Conservation (phyloP, 2,888 invertebrate species). For the Calameuta pallipes region DNA sequence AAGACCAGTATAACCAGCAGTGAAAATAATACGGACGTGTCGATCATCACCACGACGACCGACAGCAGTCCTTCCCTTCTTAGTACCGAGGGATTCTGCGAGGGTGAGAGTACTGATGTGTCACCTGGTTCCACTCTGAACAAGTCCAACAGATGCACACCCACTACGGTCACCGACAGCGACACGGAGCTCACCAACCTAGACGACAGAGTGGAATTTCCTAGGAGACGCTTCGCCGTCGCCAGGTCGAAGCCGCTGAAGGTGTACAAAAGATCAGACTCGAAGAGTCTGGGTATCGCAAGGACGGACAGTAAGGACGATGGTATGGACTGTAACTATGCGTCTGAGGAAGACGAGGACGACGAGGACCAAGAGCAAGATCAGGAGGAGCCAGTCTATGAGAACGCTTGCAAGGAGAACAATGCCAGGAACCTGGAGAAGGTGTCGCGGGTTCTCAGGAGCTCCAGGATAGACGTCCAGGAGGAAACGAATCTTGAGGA, state of each 20-base stretch:
- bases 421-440: constrained; percentile 44
- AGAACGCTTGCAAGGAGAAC: constrained; percentile 50
- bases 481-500: constrained; percentile 62
- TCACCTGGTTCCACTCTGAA: constrained; percentile 59
- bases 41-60: constrained; percentile 75
- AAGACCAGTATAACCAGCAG: constrained; percentile 74
- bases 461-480: neutral
- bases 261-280: constrained; percentile 20
- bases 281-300: constrained; percentile 33
- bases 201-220: constrained; percentile 17
- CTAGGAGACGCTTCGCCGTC: constrained; percentile 28
- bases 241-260: constrained; percentile 28
- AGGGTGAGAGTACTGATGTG: constrained; percentile 61
- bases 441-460: neutral
- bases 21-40: constrained; percentile 74
- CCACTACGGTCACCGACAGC: constrained; percentile 33
- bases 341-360: constrained; percentile 53
- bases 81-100: constrained; percentile 63
- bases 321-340: constrained; percentile 61
- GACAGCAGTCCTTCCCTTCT: constrained; percentile 58
- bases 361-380: neutral
- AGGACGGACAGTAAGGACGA: constrained; percentile 60
- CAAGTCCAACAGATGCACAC: constrained; percentile 51
- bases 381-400: constrained; percentile 55
- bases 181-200: constrained; percentile 45